These are phyloP conservation scores for Crypturellus undulatus DNA, from an alignment of 2,113 vertebrate genomes.

Conservation along the genomic window DNA sequence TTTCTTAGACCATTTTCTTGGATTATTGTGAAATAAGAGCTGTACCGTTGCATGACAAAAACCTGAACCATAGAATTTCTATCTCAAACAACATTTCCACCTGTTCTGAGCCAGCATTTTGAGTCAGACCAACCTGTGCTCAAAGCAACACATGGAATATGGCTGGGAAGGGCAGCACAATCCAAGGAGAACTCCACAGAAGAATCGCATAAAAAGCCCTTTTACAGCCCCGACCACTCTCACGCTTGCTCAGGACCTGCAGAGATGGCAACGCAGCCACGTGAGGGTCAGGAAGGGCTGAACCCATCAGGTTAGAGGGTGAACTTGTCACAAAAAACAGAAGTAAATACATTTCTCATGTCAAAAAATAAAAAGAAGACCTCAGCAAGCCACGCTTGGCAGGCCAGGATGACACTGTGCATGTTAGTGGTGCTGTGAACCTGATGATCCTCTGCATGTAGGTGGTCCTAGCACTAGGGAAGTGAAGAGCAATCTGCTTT, in stretches of 20 bases:
- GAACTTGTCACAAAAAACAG: not conserved
- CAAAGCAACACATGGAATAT: not conserved
- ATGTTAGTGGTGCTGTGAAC: not conserved
- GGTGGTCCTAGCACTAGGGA: not conserved
- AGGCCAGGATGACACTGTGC: not conserved
- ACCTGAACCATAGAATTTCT: not conserved
- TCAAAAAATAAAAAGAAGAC: not conserved
- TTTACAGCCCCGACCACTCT: not conserved
- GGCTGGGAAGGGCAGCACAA: not conserved
- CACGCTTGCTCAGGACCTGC: not conserved
- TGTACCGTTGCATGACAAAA: not conserved
- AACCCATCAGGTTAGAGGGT: not conserved
- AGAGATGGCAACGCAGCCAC: not conserved
- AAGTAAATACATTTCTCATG: not conserved
- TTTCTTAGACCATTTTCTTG: not conserved
- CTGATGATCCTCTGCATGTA: not conserved
- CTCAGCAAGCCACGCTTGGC: not conserved
- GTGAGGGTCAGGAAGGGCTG: not conserved
- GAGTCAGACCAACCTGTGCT: not conserved
- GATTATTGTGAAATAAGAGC: not conserved
- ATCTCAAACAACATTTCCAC: not conserved
- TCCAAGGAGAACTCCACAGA: not conserved
- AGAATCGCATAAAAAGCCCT: not conserved
- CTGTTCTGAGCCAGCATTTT: not conserved
- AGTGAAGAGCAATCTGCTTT: constrained; percentile 44